Percentiles rank a stretch among this genome's conserved stretches.
These are phyloP conservation scores for Aphelenchoides avenae DNA, from an alignment of 1,140 invertebrate genomes.

Conservation along the genomic window DNA sequence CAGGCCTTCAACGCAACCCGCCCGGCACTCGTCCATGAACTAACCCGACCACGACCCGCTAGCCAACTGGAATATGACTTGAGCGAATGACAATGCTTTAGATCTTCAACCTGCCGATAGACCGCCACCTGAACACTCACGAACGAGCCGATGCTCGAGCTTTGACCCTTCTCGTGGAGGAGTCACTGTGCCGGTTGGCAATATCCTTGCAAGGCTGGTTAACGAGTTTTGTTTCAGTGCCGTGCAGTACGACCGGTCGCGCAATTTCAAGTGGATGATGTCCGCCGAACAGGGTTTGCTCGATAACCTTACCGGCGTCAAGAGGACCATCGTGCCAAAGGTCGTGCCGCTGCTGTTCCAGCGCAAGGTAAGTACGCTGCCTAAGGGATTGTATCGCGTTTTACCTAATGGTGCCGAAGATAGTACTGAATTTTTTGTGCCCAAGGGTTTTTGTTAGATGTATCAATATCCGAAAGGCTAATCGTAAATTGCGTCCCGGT, in stretches of 20 bases:
- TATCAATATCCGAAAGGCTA: no score
- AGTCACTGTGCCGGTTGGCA: slow-evolving; percentile 66
- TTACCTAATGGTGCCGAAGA: no score
- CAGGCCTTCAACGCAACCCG: no score
- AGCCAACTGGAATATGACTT: no score
- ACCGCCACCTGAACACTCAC: slow-evolving; percentile 68
- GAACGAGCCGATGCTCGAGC: slow-evolving; percentile 81
- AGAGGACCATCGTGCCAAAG: slow-evolving; percentile 9
- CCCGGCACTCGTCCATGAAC: no score
- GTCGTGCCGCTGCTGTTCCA: not conserved
- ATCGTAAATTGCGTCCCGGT: no score
- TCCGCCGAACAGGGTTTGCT: slow-evolving; percentile 5
- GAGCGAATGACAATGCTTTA: no score
- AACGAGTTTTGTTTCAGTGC: slow-evolving; percentile 7
- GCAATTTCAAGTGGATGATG: slow-evolving; percentile 17
- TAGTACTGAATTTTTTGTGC: no score
- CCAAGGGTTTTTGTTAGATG: no score
- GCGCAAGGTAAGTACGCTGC: slow-evolving; percentile 6
- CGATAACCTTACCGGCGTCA: slow-evolving; percentile 15
- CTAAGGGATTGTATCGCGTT: no score
- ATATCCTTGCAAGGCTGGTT: not conserved
- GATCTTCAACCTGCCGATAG: slow-evolving; percentile 77
- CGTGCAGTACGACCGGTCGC: not conserved
- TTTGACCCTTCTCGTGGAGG: slow-evolving; percentile 88
- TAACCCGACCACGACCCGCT: no score